Base-by-base conservation (phyloP, 2,797 vertebrate genomes). In the Picus viridis region DNA sequence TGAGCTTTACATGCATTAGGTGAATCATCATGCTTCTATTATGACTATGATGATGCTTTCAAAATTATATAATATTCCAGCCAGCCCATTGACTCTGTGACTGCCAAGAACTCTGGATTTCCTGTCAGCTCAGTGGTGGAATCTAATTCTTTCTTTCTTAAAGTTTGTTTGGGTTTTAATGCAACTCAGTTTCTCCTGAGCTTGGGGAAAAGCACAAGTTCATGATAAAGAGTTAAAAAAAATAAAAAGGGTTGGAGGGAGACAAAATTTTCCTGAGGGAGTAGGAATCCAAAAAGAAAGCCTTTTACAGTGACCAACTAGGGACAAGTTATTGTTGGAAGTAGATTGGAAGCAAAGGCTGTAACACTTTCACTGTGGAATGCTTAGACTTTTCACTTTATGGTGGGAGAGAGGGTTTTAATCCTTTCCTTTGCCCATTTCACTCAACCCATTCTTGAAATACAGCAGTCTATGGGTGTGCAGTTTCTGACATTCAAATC, bases 371-470 rank as follows among this genome's bases (percentile, higher is more conserved):
- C 62, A 59, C 24, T 34, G 19, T 70, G 57, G 27, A 88, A 89
- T 83, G 39, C 9, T 65, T 85, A 24, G 34, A 45, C 16, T 81
- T 93, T 74, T 92, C 23, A 81, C 47, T 81, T 76, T 63, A 58
- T 64, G 36, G 43, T 75, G 65, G 63, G 73, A 87, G 70, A 81
- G 73, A 88, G 8, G 47, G 16, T 70, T 87, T 84, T 58, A 84
- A 83, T 72, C 59, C 78, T 93, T 88, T 88, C 62, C 51, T 89
- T 84, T 32, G 9, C 63, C 62, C 24, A 65, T 93, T 94, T 89
- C 54, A 67, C 34, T 81, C 59, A 76, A 64, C 2, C 16, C 27
- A 15, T 77, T 67, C 34, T 73, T 86, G 79, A 92, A 88, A 70
- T 14, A 39, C 63, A 78, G 78, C 26, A 76, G 72, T 49, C 58